These are phyloP conservation scores for Spongia lamella DNA, from an alignment of 37 sponge, comb jelly and placozoan species.

Conservation along the genomic window DNA sequence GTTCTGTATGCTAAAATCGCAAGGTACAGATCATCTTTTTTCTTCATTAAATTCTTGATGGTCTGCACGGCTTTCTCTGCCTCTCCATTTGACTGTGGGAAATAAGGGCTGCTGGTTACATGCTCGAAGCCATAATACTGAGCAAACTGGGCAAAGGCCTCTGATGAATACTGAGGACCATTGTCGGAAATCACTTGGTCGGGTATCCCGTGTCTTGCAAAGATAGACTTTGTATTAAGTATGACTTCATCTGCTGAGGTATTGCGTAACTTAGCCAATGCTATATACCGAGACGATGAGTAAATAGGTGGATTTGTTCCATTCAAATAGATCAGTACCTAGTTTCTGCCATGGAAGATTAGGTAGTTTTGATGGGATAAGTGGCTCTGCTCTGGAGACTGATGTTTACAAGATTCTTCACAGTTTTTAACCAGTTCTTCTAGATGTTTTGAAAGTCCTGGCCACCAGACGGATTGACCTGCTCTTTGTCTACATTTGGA, in stretches of 20 bases:
- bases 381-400: slow-evolving; percentile 11
- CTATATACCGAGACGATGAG: slow-evolving; percentile 54
- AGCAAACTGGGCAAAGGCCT: slow-evolving; percentile 27
- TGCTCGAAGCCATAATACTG: slow-evolving; percentile 39
- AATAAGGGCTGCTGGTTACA: slow-evolving; percentile 46
- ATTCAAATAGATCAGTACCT: slow-evolving; percentile 52
- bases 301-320: slow-evolving; percentile 24
- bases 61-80: slow-evolving; percentile 56
- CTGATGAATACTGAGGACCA: slow-evolving; percentile 69
- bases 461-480: slow-evolving; percentile 10
- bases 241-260: slow-evolving; percentile 34
- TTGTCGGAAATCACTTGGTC: slow-evolving; percentile 44
- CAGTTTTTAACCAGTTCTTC: neutral
- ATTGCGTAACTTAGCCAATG: slow-evolving; percentile 23
- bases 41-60: slow-evolving; percentile 48
- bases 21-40: slow-evolving; percentile 34
- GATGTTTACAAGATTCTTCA: slow-evolving; percentile 11
- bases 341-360: slow-evolving; percentile 61
- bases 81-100: slow-evolving; percentile 64
- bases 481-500: slow-evolving; percentile 17
- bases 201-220: slow-evolving; percentile 67
- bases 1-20: slow-evolving; percentile 47
- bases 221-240: slow-evolving; percentile 32
- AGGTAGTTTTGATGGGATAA: slow-evolving; percentile 27
- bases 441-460: slow-evolving; percentile 2